Conservation (phyloP, 2,888 invertebrate species). For the Dromius quadrimaculatus region DNA sequence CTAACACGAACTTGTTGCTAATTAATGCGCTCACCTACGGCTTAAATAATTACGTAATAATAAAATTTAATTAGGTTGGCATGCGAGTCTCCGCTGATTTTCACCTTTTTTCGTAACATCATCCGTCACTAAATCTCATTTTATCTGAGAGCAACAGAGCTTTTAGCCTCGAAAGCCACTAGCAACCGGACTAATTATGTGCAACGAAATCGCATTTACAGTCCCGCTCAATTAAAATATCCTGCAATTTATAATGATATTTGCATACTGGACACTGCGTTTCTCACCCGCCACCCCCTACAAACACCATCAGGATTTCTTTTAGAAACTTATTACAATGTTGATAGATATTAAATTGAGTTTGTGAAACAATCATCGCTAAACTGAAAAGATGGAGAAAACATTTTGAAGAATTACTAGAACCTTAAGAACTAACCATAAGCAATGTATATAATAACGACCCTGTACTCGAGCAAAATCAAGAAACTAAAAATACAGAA, state of each 20-base stretch:
- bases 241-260: slow-evolving; percentile 53
- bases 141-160: slow-evolving; percentile 23
- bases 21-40: slow-evolving; percentile 42
- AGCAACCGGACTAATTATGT: slow-evolving; percentile 53
- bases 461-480: too few species aligned
- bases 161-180: too few species aligned
- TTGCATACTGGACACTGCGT: slow-evolving; percentile 49
- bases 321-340: too few species aligned
- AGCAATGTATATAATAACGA: too few species aligned
- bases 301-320: background rate
- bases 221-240: slow-evolving; percentile 52
- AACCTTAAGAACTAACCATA: too few species aligned
- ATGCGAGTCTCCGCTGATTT: slow-evolving; percentile 21
- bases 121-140: slow-evolving; percentile 50
- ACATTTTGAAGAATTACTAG: too few species aligned
- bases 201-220: slow-evolving; percentile 51
- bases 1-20: slow-evolving; percentile 17
- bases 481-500: too few species aligned
- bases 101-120: slow-evolving; percentile 39
- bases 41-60: slow-evolving; percentile 46
- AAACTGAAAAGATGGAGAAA: too few species aligned
- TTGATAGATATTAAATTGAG: too few species aligned
- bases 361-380: too few species aligned
- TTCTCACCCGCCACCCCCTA: slow-evolving; percentile 20
- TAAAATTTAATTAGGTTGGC: slow-evolving; percentile 43